Percentiles rank a stretch among this genome's conserved stretches.
phyloP scores from a whole-genome alignment of 2,888 invertebrate genomes.

The Leptura quadrifasciata region DNA sequence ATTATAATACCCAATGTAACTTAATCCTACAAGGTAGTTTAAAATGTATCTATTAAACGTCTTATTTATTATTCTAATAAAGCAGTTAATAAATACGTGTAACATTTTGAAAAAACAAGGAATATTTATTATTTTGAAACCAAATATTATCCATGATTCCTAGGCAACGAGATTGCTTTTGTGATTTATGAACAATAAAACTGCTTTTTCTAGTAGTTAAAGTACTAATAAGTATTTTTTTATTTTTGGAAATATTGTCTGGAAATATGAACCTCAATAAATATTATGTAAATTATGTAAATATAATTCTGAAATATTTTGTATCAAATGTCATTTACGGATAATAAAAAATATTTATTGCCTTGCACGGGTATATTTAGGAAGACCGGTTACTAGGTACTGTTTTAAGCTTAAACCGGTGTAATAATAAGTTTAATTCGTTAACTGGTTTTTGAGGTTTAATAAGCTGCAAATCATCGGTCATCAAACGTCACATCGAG shows the following conservation, averaged over 20 bases:
- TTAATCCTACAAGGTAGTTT: constrained; percentile 6
- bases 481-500: constrained; percentile 15
- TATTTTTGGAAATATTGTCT: neutral
- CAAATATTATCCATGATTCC: neutral
- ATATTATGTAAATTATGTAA: constrained; percentile 50
- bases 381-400: constrained; percentile 43
- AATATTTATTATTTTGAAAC: constrained; percentile 11
- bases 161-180: constrained; percentile 3
- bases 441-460: constrained; percentile 1
- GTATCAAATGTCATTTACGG: constrained; percentile 54
- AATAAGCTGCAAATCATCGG: constrained; percentile 1
- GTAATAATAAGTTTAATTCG: neutral
- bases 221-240: constrained; percentile 16
- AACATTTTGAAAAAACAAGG: constrained; percentile 1
- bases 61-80: constrained; percentile 12
- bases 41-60: constrained; percentile 1
- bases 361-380: constrained; percentile 38
- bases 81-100: constrained; percentile 6
- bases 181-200: constrained; percentile 25
- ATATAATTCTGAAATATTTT: constrained; percentile 54
- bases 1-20: neutral
- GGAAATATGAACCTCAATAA: constrained; percentile 24
- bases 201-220: constrained; percentile 17
- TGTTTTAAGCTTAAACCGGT: constrained; percentile 17
- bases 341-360: constrained; percentile 54